phyloP scores from a whole-genome alignment of 2,113 vertebrate species.

The Sitta europaea region DNA sequence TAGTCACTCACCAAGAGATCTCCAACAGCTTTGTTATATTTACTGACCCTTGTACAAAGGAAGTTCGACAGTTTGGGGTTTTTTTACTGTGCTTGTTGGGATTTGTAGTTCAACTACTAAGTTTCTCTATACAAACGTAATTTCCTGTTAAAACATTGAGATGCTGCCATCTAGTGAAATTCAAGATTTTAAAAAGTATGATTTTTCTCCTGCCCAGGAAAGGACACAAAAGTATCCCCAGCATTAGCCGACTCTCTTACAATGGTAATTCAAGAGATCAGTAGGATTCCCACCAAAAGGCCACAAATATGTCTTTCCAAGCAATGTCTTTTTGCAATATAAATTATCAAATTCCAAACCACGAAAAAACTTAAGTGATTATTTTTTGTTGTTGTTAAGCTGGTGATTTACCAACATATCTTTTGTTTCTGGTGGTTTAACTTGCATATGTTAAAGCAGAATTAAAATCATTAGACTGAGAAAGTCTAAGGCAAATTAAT shows the following conservation, averaged over 20 bases:
- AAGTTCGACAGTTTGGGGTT: neutral
- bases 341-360: neutral
- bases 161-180: constrained; percentile 65
- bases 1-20: neutral
- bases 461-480: neutral
- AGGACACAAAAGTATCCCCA: neutral
- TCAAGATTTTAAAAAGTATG: neutral
- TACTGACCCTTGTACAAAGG: neutral
- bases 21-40: neutral
- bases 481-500: neutral
- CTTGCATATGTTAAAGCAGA: neutral
- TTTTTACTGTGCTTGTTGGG: constrained; percentile 12
- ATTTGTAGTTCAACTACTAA: constrained; percentile 25
- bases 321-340: neutral
- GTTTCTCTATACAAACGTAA: accelerated
- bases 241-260: neutral
- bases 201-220: neutral
- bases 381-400: neutral
- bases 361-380: neutral
- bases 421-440: neutral
- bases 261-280: neutral
- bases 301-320: neutral
- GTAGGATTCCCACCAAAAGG: neutral
- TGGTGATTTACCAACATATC: neutral
- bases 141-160: neutral